These are phyloP conservation scores for Hetaerina americana DNA, from an alignment of 1,140 invertebrate genomes.

Conservation along the genomic window DNA sequence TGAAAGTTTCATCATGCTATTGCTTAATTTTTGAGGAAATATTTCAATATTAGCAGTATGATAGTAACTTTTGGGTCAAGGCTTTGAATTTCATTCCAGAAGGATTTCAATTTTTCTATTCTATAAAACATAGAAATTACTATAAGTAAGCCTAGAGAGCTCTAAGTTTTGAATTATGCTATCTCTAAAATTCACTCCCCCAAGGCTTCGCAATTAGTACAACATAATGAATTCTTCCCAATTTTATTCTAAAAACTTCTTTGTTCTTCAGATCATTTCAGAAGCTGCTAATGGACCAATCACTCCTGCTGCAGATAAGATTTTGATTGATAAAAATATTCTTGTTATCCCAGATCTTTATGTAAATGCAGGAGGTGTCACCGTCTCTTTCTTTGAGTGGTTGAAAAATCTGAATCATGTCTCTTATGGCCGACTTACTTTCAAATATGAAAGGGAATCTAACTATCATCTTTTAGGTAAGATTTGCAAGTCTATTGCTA, in stretches of 20 bases:
- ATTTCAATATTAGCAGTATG: too few species aligned
- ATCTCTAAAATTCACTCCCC: too few species aligned
- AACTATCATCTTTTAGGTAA: conserved; percentile 54
- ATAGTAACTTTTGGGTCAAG: too few species aligned
- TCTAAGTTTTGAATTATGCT: too few species aligned
- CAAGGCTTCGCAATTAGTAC: not conserved
- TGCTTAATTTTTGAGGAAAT: too few species aligned
- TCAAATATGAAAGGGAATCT: conserved; percentile 71
- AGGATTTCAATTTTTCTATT: too few species aligned
- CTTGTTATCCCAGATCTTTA: conserved; percentile 75
- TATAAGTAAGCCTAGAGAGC: too few species aligned
- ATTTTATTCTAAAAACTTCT: conserved; percentile 4
- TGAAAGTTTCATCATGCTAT: too few species aligned
- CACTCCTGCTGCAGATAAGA: conserved; percentile 66
- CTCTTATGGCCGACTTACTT: conserved; percentile 73
- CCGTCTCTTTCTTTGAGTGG: conserved; percentile 87
- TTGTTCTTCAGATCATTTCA: conserved; percentile 42
- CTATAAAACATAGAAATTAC: too few species aligned
- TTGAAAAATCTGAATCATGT: conserved; percentile 85
- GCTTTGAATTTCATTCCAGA: too few species aligned
- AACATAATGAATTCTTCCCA: not conserved
- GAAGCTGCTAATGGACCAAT: conserved; percentile 85
- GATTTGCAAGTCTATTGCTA: conserved; percentile 17
- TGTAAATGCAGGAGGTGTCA: conserved; percentile 77
- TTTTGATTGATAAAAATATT: conserved; percentile 59